A percentile compares a stretch with the other conserved stretches of the same genome.
Evolutionary conservation across 2,797 vertebrate genomes (phyloP).

Genomic region (Lacerta bilineata): DNA sequence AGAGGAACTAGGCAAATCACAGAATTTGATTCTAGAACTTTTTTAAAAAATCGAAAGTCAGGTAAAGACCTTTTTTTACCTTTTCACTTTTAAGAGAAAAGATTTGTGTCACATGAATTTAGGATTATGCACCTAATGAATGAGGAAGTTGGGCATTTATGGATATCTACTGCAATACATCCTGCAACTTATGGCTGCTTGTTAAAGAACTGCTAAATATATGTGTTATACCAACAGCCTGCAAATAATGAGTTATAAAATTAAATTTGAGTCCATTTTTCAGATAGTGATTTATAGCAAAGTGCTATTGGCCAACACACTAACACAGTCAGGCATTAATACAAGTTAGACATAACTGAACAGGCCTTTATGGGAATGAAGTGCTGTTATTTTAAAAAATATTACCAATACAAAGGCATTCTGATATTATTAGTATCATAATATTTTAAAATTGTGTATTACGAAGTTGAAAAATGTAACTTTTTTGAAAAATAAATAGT

Average conservation of each 20-base stretch:
- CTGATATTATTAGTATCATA: slow-evolving; percentile 76
- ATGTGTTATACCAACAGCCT: slow-evolving; percentile 75
- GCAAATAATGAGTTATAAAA: slow-evolving; percentile 81
- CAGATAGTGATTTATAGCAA: slow-evolving; percentile 80
- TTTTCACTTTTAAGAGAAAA: slow-evolving; percentile 78
- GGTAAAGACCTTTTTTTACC: slow-evolving; percentile 78
- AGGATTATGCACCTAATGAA: slow-evolving; percentile 78
- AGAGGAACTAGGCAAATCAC: slow-evolving; percentile 53
- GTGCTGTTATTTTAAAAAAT: slow-evolving; percentile 79
- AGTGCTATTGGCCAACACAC: slow-evolving; percentile 82
- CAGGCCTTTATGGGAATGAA: slow-evolving; percentile 81
- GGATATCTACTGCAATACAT: slow-evolving; percentile 80
- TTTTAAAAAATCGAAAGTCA: slow-evolving; percentile 70
- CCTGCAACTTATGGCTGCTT: slow-evolving; percentile 75
- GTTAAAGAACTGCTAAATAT: slow-evolving; percentile 77
- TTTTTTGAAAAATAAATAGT: slow-evolving; percentile 54
- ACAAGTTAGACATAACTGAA: slow-evolving; percentile 78
- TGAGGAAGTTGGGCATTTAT: slow-evolving; percentile 79
- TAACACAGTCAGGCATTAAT: slow-evolving; percentile 81
- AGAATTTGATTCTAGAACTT: slow-evolving; percentile 21
- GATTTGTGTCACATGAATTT: slow-evolving; percentile 70
- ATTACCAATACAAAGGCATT: slow-evolving; percentile 74
- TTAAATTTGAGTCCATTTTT: slow-evolving; percentile 82
- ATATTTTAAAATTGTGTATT: slow-evolving; percentile 65
- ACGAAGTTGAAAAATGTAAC: slow-evolving; percentile 54